phyloP scores from a whole-genome alignment of 2,888 invertebrate genomes.

The Dichetophora obliterata region DNA sequence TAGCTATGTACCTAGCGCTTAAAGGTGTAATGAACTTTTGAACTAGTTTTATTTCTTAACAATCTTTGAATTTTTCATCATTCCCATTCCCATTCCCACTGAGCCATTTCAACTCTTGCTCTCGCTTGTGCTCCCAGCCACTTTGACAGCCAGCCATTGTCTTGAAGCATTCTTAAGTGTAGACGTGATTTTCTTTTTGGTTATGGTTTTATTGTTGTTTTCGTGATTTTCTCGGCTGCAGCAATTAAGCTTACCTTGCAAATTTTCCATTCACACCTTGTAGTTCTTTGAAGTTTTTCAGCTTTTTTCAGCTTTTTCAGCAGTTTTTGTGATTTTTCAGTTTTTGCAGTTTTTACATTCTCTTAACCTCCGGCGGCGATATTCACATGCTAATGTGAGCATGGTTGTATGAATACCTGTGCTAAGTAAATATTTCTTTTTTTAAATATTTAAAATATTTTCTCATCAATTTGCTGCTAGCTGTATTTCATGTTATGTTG shows the following conservation, averaged over 20 bases:
- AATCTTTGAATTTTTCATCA: not conserved
- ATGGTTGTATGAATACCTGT: not conserved
- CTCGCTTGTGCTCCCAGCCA: not conserved
- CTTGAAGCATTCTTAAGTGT: slow-evolving; percentile 6
- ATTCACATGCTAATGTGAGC: not conserved
- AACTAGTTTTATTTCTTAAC: slow-evolving; percentile 56
- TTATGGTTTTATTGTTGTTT: not conserved
- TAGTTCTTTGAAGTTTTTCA: slow-evolving; percentile 7
- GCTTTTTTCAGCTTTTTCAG: not conserved
- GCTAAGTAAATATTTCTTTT: not conserved
- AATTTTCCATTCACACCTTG: slow-evolving; percentile 23
- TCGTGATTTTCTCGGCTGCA: not conserved
- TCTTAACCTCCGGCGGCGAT: not conserved
- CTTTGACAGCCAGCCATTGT: not conserved
- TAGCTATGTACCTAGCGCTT: slow-evolving; percentile 34
- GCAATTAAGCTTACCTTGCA: slow-evolving; percentile 29
- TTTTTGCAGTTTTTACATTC: not conserved
- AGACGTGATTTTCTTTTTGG: slow-evolving; percentile 1
- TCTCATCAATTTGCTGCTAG: not conserved
- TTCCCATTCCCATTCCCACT: not conserved
- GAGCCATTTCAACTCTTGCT: not conserved
- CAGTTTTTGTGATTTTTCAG: not conserved
- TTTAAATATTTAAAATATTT: slow-evolving; percentile 8
- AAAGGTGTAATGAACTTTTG: slow-evolving; percentile 60
- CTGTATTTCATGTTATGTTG: not conserved